Base-by-base conservation (phyloP, 2,797 vertebrate genomes). In the Acipenser ruthenus region DNA sequence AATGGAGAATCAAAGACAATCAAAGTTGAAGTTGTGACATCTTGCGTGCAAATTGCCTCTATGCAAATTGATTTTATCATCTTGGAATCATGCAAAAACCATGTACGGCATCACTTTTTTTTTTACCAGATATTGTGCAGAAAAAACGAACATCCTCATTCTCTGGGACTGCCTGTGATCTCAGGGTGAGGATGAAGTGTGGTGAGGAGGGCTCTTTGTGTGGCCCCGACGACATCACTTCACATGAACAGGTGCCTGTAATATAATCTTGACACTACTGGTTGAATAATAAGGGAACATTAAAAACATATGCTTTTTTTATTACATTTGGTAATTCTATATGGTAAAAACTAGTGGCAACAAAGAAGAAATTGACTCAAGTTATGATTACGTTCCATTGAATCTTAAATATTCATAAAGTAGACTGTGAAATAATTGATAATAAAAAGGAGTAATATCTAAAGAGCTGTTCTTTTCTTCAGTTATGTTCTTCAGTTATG, bases 41-140 rank as follows among this genome's bases (percentile, higher is more conserved):
- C 15, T 18, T 18, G 15, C 15, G 1, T 18, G 15, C 15, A 18
- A 18, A 18, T 18, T 18, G 15, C 15, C 15, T 18, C 23, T 37
- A 37, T 37, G 23, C 23, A 37, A 37, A 3, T 37, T 37, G 23
- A 37, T 37, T 37, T 37, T 37, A 37, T 3, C 37, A 37, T 37
- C 4, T 37, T 37, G 23, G 23, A 37, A 37, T 37, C 23, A 58
- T 13, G 11, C 5, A 58, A 58, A n/a, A 53, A 53, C 51, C 8
- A 53, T 12, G 12, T 53, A 12, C 3, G 8, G 12, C 51, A 9
- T 53, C 51, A 53, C 51, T 53, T 9, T 6, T 11, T 6, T n/a
- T n/a, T 10, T 58, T 81, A 83, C 77, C 80, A 47, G 71, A 68
- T 72, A 81, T 59, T 6, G 75, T 63, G 70, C 79, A 83, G 65